These are phyloP conservation scores for Carapus acus DNA, from an alignment of 2,797 vertebrate genomes.

Conservation along the genomic window DNA sequence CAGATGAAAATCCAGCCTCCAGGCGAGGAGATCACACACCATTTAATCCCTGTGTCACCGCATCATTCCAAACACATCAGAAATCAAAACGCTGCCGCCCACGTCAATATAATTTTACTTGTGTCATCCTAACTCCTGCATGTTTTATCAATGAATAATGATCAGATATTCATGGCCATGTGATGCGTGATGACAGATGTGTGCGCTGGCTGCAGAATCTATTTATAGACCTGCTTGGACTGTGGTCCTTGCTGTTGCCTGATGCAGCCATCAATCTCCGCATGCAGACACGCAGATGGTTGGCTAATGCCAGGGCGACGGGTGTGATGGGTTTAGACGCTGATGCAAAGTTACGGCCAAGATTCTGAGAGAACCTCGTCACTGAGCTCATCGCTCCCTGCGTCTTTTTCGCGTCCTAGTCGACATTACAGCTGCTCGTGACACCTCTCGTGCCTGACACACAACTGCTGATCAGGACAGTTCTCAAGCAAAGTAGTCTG, in stretches of 20 bases:
- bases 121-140: constrained; percentile 7
- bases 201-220: constrained; percentile 16
- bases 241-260: constrained; percentile 8
- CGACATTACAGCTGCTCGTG: too few species aligned
- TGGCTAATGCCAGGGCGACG: constrained; percentile 21
- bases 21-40: constrained; percentile 26
- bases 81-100: not conserved
- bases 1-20: constrained; percentile 30
- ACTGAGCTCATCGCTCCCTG: too few species aligned
- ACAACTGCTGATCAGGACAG: too few species aligned
- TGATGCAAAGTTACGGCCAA: too few species aligned
- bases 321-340: constrained; percentile 24
- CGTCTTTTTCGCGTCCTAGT: too few species aligned
- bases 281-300: constrained; percentile 31
- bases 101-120: constrained; percentile 16
- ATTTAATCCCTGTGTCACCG: constrained; percentile 22
- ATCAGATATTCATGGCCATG: constrained; percentile 26
- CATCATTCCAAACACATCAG: not conserved
- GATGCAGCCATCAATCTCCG: constrained; percentile 28
- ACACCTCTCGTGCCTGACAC: too few species aligned
- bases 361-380: too few species aligned
- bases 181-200: constrained; percentile 23
- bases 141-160: constrained; percentile 44
- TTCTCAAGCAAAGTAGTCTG: too few species aligned
- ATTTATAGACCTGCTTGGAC: constrained; percentile 34